Conservation (phyloP, 2,888 invertebrate genomes). For the Pterobdella sp. region DNA sequence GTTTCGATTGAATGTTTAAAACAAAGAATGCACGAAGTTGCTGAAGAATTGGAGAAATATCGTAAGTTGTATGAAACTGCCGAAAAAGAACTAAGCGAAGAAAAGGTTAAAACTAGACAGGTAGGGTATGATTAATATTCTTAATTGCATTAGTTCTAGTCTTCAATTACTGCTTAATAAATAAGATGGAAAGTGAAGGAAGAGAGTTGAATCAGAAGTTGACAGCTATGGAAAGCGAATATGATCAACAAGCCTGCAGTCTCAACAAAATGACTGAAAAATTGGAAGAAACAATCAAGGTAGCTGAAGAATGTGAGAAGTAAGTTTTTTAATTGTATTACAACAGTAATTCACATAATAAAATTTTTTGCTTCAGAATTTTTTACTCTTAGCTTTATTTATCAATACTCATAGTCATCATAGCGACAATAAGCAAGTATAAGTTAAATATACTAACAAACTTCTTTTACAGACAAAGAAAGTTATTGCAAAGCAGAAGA, state of each 20-base stretch:
- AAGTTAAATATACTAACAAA: not conserved
- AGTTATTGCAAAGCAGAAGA: slow-evolving; percentile 8
- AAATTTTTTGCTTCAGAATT: not conserved
- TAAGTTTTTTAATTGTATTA: not conserved
- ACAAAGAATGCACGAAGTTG: slow-evolving; percentile 26
- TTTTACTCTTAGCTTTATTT: not conserved
- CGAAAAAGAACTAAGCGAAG: slow-evolving; percentile 24
- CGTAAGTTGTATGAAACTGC: slow-evolving; percentile 17
- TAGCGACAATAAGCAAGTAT: not conserved
- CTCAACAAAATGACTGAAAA: slow-evolving; percentile 15
- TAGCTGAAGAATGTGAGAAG: slow-evolving; percentile 32
- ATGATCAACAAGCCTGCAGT: slow-evolving; percentile 26
- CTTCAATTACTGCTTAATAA: not conserved
- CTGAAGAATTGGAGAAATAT: slow-evolving; percentile 29
- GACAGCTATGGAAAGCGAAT: slow-evolving; percentile 29
- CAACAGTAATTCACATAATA: not conserved
- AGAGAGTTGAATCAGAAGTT: slow-evolving; percentile 29
- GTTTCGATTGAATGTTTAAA: slow-evolving; percentile 29
- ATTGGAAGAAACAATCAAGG: slow-evolving; percentile 28
- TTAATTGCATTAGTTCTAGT: not conserved
- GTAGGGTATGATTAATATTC: too few species aligned
- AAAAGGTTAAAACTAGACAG: slow-evolving; percentile 25
- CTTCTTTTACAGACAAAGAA: slow-evolving; percentile 21
- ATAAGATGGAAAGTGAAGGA: slow-evolving; percentile 25
- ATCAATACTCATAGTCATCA: not conserved